Percentiles rank a stretch among this genome's conserved stretches.
These are phyloP conservation scores for Clepsis dumicolana DNA, from an alignment of 2,888 invertebrate genomes.

Conservation along the genomic window DNA sequence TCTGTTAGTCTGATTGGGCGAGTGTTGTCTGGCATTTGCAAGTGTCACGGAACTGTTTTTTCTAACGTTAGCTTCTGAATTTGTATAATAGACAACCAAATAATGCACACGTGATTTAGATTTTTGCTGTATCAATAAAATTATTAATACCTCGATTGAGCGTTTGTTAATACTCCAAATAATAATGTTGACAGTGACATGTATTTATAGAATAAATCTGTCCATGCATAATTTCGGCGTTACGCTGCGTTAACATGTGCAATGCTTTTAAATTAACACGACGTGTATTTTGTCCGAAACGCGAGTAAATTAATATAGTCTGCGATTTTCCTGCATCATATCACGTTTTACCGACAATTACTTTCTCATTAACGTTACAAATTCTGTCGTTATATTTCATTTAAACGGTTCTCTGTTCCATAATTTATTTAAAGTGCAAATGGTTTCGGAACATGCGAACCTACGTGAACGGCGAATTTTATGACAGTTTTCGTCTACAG, in stretches of 20 bases:
- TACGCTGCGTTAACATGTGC: slow-evolving; percentile 51
- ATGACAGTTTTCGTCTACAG: slow-evolving; percentile 21
- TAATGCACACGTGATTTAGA: not conserved
- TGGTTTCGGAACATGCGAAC: slow-evolving; percentile 27
- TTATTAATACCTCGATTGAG: not conserved
- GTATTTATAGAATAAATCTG: slow-evolving; percentile 14
- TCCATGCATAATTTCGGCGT: slow-evolving; percentile 34
- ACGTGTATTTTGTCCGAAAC: slow-evolving; percentile 49
- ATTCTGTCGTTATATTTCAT: slow-evolving; percentile 30
- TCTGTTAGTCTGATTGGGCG: too few species aligned
- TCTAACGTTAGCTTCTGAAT: too few species aligned
- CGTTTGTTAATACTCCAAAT: not conserved
- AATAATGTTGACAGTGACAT: slow-evolving; percentile 4
- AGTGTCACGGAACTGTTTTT: too few species aligned
- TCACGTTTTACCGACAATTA: slow-evolving; percentile 60
- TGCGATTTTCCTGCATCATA: slow-evolving; percentile 52
- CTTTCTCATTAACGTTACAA: slow-evolving; percentile 64
- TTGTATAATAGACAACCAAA: too few species aligned
- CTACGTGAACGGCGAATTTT: slow-evolving; percentile 3
- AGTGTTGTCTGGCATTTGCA: too few species aligned
- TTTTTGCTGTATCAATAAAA: not conserved
- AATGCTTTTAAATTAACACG: slow-evolving; percentile 58
- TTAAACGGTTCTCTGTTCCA: slow-evolving; percentile 32
- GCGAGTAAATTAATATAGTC: slow-evolving; percentile 28
- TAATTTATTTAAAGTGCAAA: slow-evolving; percentile 39